Percentiles rank a stretch among this genome's conserved stretches.
phyloP scores from a whole-genome alignment of 2,888 invertebrate genomes.

The Ligdia adustata region DNA sequence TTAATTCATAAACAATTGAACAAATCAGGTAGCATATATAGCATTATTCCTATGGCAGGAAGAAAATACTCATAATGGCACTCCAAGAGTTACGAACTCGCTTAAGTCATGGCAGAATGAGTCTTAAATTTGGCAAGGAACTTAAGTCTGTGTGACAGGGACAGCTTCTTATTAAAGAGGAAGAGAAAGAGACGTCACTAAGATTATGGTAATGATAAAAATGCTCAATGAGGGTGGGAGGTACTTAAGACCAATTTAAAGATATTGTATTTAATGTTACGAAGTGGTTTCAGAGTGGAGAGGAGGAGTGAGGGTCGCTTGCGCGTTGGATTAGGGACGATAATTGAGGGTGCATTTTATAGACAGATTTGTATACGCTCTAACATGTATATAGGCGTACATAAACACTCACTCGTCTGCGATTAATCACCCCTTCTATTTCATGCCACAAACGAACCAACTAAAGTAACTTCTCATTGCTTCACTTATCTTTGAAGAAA shows the following conservation, averaged over 20 bases:
- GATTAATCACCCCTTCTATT: no score
- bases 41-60: conserved; percentile 36
- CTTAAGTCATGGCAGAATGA: conserved; percentile 65
- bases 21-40: no score
- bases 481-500: no score
- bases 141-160: conserved; percentile 55
- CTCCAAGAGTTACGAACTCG: conserved; percentile 61
- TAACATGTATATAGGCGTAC: no score
- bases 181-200: conserved; percentile 53
- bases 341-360: conserved; percentile 68
- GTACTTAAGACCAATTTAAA: conserved; percentile 81
- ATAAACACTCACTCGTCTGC: no score
- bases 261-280: conserved; percentile 81
- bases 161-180: conserved; percentile 40
- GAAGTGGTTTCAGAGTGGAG: conserved; percentile 41
- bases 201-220: conserved; percentile 81
- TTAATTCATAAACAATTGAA: no score
- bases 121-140: conserved; percentile 66
- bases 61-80: conserved; percentile 69
- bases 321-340: conserved; percentile 67
- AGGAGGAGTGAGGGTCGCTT: conserved; percentile 48
- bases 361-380: background rate
- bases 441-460: no score
- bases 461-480: no score
- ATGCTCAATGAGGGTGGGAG: conserved; percentile 75